These are phyloP conservation scores for Halisarca cf. caerulea DNA, from an alignment of 37 sponge, comb jelly and placozoan species.

Conservation along the genomic window DNA sequence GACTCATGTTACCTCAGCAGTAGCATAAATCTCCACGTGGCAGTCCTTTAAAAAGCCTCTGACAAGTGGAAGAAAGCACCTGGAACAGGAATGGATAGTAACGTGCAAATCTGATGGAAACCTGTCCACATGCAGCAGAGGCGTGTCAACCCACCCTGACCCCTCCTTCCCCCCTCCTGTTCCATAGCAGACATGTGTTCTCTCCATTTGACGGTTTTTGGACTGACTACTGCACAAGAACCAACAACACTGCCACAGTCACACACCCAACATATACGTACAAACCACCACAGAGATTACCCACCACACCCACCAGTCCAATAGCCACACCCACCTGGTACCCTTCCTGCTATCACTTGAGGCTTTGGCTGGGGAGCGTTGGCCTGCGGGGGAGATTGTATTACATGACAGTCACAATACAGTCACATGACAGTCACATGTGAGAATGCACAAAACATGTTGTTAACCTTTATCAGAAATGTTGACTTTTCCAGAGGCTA, in stretches of 20 bases:
- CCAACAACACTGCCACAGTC: background rate
- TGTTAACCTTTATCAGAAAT: no score
- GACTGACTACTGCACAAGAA: conserved; percentile 14
- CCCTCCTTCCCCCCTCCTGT: conserved; percentile 69
- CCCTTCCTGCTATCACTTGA: background rate
- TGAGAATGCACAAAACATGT: no score
- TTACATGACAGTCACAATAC: no score
- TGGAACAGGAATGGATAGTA: background rate
- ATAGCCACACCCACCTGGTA: background rate
- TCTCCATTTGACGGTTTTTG: conserved; percentile 31
- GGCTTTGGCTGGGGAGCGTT: background rate
- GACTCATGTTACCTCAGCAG: no score
- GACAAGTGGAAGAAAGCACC: conserved; percentile 66
- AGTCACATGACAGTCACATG: no score
- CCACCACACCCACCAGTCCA: background rate
- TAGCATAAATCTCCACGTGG: background rate
- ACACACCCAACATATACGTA: background rate
- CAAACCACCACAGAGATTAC: background rate
- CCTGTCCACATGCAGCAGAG: background rate
- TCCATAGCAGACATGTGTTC: conserved; percentile 60
- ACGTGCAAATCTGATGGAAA: background rate
- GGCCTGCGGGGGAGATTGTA: no score
- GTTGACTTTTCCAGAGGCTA: no score
- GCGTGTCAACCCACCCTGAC: conserved; percentile 25
- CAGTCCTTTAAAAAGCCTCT: conserved; percentile 37